phyloP scores from a whole-genome alignment of 2,797 vertebrate genomes.

The Paramormyrops hopkinsi region DNA sequence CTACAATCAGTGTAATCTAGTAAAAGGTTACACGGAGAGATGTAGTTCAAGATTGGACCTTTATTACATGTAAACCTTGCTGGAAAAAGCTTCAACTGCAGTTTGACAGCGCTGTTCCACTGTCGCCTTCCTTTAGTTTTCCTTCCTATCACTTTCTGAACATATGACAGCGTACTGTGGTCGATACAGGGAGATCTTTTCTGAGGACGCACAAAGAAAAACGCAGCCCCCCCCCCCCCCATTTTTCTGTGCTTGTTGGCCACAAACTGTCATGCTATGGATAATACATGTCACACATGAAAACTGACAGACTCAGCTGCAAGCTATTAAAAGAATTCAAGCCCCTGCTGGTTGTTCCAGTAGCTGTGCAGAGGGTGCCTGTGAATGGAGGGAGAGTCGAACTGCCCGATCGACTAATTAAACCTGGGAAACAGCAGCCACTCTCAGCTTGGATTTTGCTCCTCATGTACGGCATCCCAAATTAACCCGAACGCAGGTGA shows the following conservation, averaged over 20 bases:
- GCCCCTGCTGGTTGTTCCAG: conserved; percentile 36
- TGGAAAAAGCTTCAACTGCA: background rate
- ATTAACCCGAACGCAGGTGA: conserved; percentile 58
- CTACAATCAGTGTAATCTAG: background rate
- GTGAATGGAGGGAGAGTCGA: conserved; percentile 48
- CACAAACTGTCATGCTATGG: conserved; percentile 46
- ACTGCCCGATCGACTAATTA: conserved; percentile 44
- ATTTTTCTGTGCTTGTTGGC: conserved; percentile 28
- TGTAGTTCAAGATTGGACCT: background rate
- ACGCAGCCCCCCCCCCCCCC: background rate
- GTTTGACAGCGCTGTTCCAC: background rate
- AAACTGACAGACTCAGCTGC: conserved; percentile 55
- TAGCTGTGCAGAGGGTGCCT: conserved; percentile 28
- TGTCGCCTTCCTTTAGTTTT: background rate
- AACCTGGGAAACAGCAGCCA: conserved; percentile 48
- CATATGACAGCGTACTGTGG: background rate
- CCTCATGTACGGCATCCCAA: conserved; percentile 45
- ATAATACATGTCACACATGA: conserved; percentile 42
- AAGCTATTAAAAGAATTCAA: conserved; percentile 62
- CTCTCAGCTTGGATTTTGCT: conserved; percentile 54
- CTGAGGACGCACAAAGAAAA: background rate
- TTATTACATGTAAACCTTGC: background rate
- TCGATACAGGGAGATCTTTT: background rate
- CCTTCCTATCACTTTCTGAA: background rate
- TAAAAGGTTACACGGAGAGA: background rate